Percentiles rank a stretch among this genome's conserved stretches.
These are phyloP conservation scores for Battus philenor DNA, from an alignment of 1,140 invertebrate species.

Conservation along the genomic window DNA sequence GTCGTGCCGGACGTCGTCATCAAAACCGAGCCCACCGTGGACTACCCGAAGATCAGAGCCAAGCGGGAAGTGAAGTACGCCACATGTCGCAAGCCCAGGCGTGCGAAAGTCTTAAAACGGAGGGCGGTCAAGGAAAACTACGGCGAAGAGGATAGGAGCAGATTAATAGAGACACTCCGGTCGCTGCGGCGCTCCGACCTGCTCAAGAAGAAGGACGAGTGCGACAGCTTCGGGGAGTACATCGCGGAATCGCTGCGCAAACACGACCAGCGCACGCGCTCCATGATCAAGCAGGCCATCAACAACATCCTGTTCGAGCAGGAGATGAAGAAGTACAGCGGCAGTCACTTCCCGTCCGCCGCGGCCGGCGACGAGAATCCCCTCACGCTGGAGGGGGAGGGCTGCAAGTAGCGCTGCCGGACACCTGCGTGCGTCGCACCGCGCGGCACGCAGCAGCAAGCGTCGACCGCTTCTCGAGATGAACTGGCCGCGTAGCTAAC, in stretches of 20 bases:
- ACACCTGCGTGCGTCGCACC: too few species aligned
- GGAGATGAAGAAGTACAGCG: constrained; percentile 62
- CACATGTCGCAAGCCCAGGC: constrained; percentile 21
- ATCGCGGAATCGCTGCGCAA: constrained; percentile 60
- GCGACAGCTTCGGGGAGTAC: constrained; percentile 63
- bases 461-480: too few species aligned
- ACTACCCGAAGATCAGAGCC: not conserved
- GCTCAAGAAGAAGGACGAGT: constrained; percentile 58
- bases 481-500: too few species aligned
- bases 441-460: too few species aligned
- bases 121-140: constrained; percentile 21
- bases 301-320: constrained; percentile 67
- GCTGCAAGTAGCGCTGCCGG: too few species aligned
- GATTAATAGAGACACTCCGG: constrained; percentile 31
- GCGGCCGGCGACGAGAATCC: constrained; percentile 49
- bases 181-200: constrained; percentile 33
- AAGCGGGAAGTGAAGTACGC: constrained; percentile 8
- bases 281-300: constrained; percentile 70
- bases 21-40: constrained; percentile 36
- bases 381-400: too few species aligned
- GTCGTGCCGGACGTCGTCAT: constrained; percentile 30
- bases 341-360: constrained; percentile 35
- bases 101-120: constrained; percentile 24
- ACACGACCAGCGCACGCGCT: constrained; percentile 58
- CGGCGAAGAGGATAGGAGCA: constrained; percentile 21